Evolutionary conservation across 2,113 vertebrate genomes (phyloP).

Genomic region (Rynchops niger): DNA sequence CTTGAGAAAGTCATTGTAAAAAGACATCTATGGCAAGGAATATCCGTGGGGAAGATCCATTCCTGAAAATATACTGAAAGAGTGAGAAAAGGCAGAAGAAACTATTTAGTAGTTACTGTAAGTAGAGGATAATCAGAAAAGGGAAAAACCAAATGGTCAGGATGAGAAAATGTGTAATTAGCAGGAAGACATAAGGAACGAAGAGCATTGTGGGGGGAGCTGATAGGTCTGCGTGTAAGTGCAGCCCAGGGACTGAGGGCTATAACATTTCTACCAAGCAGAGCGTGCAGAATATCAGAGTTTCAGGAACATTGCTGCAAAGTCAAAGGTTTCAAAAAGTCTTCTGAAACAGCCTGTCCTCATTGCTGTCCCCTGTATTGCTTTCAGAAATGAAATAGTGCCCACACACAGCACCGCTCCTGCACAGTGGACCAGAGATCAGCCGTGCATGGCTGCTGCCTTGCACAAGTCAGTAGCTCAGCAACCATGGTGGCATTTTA

Average conservation of each 20-base stretch:
- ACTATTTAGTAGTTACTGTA: neutral
- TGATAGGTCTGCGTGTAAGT: neutral
- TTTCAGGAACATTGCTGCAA: neutral
- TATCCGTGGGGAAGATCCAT: neutral
- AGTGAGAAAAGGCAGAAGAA: neutral
- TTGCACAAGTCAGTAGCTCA: neutral
- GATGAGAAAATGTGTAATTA: neutral
- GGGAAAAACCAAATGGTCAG: neutral
- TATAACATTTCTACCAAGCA: neutral
- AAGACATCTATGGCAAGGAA: neutral
- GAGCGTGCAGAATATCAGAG: neutral
- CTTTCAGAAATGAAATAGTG: neutral
- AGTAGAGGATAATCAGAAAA: neutral
- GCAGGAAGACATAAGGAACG: neutral
- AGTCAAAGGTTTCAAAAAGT: neutral
- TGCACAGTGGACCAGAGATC: neutral
- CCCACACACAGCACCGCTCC: neutral
- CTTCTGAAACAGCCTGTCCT: neutral
- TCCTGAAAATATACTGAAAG: neutral
- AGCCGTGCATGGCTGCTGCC: accelerated
- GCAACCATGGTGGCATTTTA: neutral
- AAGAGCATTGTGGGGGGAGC: neutral
- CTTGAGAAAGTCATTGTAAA: neutral
- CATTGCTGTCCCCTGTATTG: neutral
- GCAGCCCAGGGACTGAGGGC: neutral